Percentiles rank a stretch among this genome's conserved stretches.
Evolutionary conservation across 23 tunicate species (phyloP).

Genomic region (Trididemnum clinides): DNA sequence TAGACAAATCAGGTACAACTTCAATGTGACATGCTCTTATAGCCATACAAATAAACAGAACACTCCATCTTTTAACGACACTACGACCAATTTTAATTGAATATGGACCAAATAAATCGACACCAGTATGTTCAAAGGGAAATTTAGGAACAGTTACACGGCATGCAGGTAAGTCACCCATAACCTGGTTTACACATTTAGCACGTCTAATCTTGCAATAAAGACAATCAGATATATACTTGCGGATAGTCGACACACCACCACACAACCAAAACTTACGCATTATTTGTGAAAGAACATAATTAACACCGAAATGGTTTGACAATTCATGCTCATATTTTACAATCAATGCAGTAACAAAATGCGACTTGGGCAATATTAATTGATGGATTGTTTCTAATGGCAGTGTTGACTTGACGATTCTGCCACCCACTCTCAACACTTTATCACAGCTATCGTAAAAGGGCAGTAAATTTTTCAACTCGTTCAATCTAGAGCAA

Average conservation of each 20-base stretch:
- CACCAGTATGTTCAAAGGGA: conserved; percentile 15
- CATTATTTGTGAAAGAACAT: conserved; percentile 4
- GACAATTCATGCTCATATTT: neutral
- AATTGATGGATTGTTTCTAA: conserved; percentile 1
- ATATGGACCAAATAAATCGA: conserved; percentile 9
- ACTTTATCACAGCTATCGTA: neutral
- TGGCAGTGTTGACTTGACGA: neutral
- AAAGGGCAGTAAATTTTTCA: conserved; percentile 5
- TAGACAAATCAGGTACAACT: conserved; percentile 22
- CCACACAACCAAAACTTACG: conserved; percentile 18
- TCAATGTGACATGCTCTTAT: conserved; percentile 15
- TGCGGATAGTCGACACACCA: neutral
- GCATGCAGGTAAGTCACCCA: conserved; percentile 15
- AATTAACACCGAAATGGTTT: conserved; percentile 14
- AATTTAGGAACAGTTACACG: conserved; percentile 14
- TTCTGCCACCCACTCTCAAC: conserved; percentile 26
- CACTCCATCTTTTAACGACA: neutral
- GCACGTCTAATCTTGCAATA: conserved; percentile 25
- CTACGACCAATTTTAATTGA: neutral
- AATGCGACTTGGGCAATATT: neutral
- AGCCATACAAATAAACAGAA: conserved; percentile 24
- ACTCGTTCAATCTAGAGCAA: neutral
- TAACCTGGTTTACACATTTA: neutral
- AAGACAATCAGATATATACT: neutral
- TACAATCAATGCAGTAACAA: neutral